These are phyloP conservation scores for Coboldia fuscipes DNA, from an alignment of 1,140 invertebrate genomes.

Conservation along the genomic window DNA sequence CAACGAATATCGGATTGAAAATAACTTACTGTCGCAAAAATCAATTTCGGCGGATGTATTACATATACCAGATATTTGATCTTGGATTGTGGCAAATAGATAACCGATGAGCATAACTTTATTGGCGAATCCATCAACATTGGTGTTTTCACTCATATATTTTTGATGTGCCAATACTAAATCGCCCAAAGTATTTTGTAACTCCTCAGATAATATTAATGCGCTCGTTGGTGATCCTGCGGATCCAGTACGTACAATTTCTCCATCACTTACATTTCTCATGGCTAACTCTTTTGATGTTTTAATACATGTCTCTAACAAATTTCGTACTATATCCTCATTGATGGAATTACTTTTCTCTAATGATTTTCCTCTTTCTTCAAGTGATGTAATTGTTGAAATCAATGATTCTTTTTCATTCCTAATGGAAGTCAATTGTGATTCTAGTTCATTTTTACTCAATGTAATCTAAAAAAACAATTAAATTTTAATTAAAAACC, in stretches of 20 bases:
- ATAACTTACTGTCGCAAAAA: slow-evolving; percentile 44
- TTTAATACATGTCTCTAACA: slow-evolving; percentile 5
- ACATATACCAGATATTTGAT: slow-evolving; percentile 44
- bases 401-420: too few relatives aligned
- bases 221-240: slow-evolving; percentile 3
- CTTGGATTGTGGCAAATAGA: slow-evolving; percentile 32
- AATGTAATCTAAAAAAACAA: too few relatives aligned
- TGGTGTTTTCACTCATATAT: slow-evolving; percentile 16
- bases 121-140: slow-evolving; percentile 18
- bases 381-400: too few relatives aligned
- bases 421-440: too few relatives aligned
- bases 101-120: slow-evolving; percentile 26
- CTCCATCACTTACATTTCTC: slow-evolving; percentile 2
- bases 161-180: slow-evolving; percentile 18
- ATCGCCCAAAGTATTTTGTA: slow-evolving; percentile 11
- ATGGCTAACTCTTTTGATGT: slow-evolving; percentile 4
- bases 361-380: too few relatives aligned
- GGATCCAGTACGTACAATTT: slow-evolving; percentile 1
- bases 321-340: slow-evolving; percentile 1
- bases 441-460: too few relatives aligned
- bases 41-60: slow-evolving; percentile 51
- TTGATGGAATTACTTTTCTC: too few relatives aligned
- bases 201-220: slow-evolving; percentile 4
- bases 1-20: too few relatives aligned
- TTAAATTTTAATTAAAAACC: too few relatives aligned